These are phyloP conservation scores for Sebastes vulpes DNA, from an alignment of 2,797 vertebrate genomes.

Conservation along the genomic window DNA sequence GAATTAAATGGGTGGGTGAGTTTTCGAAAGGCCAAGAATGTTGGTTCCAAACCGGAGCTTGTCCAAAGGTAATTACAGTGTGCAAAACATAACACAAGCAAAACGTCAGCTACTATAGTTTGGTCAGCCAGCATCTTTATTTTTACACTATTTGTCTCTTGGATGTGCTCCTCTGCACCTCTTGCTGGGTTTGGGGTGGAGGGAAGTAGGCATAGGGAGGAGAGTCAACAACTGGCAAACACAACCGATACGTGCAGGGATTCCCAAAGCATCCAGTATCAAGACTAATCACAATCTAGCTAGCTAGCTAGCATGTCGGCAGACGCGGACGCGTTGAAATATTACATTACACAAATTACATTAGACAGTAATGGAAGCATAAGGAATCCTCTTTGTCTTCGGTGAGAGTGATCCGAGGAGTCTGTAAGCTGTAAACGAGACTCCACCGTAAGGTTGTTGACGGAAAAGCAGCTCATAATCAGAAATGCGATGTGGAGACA, in stretches of 20 bases:
- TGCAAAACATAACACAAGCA: constrained; percentile 34
- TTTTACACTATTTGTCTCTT: constrained; percentile 9
- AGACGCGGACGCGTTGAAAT: constrained; percentile 69
- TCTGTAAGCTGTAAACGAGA: constrained; percentile 67
- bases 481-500: constrained; percentile 44
- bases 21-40: constrained; percentile 25
- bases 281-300: constrained; percentile 69
- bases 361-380: constrained; percentile 77
- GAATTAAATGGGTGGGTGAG: constrained; percentile 37
- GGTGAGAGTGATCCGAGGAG: constrained; percentile 66
- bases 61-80: constrained; percentile 39
- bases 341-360: constrained; percentile 78
- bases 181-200: neutral
- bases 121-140: constrained; percentile 7
- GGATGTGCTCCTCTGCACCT: neutral
- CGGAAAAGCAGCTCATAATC: constrained; percentile 56
- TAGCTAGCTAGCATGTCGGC: constrained; percentile 67
- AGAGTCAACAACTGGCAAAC: constrained; percentile 47
- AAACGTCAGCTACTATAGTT: constrained; percentile 1
- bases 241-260: constrained; percentile 56
- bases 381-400: constrained; percentile 75
- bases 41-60: constrained; percentile 34
- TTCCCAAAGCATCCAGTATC: constrained; percentile 73
- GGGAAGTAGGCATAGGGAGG: neutral
- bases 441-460: constrained; percentile 60